Evolutionary conservation across 2,888 invertebrate genomes (phyloP).

Genomic region (Lepidochrysops patricia): DNA sequence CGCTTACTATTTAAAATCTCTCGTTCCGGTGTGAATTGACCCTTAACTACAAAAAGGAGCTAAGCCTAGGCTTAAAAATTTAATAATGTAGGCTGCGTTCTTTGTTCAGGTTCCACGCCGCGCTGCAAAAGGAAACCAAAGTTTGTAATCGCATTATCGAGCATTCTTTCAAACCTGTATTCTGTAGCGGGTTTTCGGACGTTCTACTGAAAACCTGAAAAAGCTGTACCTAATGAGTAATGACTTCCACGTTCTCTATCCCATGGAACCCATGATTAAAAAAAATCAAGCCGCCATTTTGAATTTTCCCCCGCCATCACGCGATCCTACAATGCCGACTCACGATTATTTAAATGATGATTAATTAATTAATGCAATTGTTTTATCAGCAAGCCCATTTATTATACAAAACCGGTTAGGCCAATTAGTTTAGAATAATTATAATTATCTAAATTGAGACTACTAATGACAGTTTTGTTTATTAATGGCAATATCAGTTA

Average conservation of each 20-base stretch:
- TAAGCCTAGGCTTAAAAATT: no score
- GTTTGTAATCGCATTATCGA: no score
- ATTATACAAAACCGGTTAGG: neutral
- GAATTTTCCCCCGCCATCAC: neutral
- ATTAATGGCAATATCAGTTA: neutral
- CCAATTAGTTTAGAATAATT: neutral
- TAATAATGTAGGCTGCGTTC: no score
- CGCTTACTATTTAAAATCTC: no score
- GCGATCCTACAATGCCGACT: neutral
- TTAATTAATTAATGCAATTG: slow-evolving; percentile 9
- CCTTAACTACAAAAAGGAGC: no score
- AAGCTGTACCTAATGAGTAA: neutral
- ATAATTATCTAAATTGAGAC: neutral
- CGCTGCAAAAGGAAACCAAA: no score
- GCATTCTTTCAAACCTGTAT: no score
- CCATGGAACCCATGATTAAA: neutral
- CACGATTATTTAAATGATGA: slow-evolving; percentile 7
- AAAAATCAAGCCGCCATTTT: slow-evolving; percentile 9
- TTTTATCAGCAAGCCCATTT: neutral
- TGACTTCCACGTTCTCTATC: neutral
- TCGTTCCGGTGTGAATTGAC: no score
- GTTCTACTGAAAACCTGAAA: no score
- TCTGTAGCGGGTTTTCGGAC: no score
- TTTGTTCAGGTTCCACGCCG: no score
- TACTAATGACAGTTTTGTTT: neutral